Base-by-base conservation (phyloP, 2,113 vertebrate species). In the Pygoscelis antarcticus region DNA sequence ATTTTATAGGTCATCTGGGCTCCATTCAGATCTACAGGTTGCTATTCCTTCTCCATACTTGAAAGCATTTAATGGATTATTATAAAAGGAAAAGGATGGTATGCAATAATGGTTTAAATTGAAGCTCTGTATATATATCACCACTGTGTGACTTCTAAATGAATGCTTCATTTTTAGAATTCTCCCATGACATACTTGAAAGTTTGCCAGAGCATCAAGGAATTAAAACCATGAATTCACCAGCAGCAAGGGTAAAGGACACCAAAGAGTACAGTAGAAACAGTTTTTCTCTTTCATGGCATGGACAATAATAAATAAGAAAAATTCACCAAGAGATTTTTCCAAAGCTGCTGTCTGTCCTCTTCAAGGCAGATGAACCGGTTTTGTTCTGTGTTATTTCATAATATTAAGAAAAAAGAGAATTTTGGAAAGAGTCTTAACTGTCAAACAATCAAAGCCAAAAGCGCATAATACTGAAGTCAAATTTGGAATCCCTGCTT, bases 41-140 rank as follows among this genome's bases (percentile, higher is more conserved):
- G 97, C 96, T 97, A 89, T 98, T 98, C 90, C 96, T 98, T 98
- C 97, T 98, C 96, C 96, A 97, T 98, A 98, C 97, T 98, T 98
- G 98, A 98, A 98, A 98, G 98, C 98, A 94, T 98, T 98, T 98
- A 98, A 98, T 98, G 97, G 98, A 98, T 98, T 98, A 98, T 98
- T 98, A 97, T 96, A 98, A 98, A 98, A 97, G 95, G 94, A 94
- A 97, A 97, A 97, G 97, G 96, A 98, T 96, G 83, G 90, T 96
- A 97, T 90, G 81, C 96, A 98, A 96, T 98, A 98, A 98, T 98
- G 93, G 96, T 96, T 97, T 97, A 98, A 98, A 98, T 98, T 97
- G 98, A 97, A 97, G 96, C 87, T 95, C 94, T 85, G 91, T 96
- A 89, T 96, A 96, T 97, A 89, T 96, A 95, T 97, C 96, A 92